These are phyloP conservation scores for Panthera leo DNA, from an alignment of 2,113 vertebrate species.

Conservation along the genomic window DNA sequence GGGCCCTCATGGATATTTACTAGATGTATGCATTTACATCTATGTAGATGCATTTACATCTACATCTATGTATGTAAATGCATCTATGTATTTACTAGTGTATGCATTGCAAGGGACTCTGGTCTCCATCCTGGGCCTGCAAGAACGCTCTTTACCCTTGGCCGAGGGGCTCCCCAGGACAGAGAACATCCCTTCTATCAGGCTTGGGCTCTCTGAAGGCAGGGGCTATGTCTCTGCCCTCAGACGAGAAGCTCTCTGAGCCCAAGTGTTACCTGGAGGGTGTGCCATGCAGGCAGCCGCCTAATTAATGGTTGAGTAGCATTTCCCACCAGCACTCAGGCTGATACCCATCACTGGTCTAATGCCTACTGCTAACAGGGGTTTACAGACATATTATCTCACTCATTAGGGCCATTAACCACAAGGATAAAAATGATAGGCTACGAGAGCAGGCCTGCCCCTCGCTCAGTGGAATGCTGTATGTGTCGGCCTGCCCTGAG, in stretches of 20 bases:
- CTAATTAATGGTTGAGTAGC: too few species aligned
- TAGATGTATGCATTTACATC: not conserved
- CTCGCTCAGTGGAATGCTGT: accelerated
- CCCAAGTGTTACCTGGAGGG: not conserved
- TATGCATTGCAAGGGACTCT: not conserved
- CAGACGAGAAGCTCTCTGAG: not conserved
- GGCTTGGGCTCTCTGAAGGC: not conserved
- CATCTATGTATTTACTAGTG: not conserved
- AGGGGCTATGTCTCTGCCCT: not conserved
- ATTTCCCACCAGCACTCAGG: accelerated
- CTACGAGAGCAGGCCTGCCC: not conserved
- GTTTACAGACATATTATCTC: not conserved
- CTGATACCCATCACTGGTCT: too few species aligned
- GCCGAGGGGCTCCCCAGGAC: not conserved
- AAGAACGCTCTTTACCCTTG: not conserved
- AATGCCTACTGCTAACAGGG: too few species aligned
- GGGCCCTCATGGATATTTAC: not conserved
- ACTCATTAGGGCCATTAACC: not conserved
- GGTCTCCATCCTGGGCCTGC: not conserved
- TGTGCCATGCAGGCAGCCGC: accelerated
- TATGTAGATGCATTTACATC: too few species aligned
- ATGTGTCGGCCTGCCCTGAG: accelerated
- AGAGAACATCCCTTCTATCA: not conserved
- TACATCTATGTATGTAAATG: too few species aligned
- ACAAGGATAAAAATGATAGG: not conserved